Conservation (phyloP, 2,113 vertebrate genomes). For the Albula glossodonta region DNA sequence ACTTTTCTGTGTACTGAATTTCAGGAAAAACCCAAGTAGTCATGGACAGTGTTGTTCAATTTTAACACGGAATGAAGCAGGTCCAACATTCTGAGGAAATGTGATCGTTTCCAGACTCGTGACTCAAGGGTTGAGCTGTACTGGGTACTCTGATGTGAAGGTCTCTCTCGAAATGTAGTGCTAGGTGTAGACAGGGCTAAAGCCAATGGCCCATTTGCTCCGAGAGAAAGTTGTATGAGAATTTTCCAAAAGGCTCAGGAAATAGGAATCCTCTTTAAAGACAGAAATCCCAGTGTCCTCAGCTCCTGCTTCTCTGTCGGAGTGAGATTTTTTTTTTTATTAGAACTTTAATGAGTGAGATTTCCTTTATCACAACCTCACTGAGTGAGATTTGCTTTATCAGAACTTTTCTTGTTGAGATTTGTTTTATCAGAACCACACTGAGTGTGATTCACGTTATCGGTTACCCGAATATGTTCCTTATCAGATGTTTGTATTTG, state of each 20-base stretch:
- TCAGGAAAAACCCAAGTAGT: no score
- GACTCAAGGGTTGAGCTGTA: neutral
- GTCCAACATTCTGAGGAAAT: no score
- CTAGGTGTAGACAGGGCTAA: neutral
- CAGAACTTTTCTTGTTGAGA: no score
- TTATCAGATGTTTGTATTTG: no score
- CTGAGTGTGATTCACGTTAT: no score
- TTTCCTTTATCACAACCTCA: neutral
- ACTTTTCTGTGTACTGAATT: no score
- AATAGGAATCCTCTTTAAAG: slow-evolving; percentile 32
- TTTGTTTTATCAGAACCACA: no score
- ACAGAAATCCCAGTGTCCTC: slow-evolving; percentile 39
- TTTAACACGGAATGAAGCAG: no score
- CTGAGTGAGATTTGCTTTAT: no score
- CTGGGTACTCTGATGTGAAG: neutral
- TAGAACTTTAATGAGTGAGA: slow-evolving; percentile 21
- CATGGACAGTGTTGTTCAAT: no score
- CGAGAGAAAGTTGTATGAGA: slow-evolving; percentile 11
- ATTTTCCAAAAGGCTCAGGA: slow-evolving; percentile 38
- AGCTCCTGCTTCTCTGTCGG: slow-evolving; percentile 39
- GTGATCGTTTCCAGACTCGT: no score
- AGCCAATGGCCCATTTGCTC: neutral
- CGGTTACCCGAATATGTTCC: no score
- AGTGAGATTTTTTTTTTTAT: slow-evolving; percentile 43
- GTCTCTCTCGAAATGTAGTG: slow-evolving; percentile 4